These are phyloP conservation scores for Cardiocondyla obscurior DNA, from an alignment of 1,140 invertebrate species.

Conservation along the genomic window DNA sequence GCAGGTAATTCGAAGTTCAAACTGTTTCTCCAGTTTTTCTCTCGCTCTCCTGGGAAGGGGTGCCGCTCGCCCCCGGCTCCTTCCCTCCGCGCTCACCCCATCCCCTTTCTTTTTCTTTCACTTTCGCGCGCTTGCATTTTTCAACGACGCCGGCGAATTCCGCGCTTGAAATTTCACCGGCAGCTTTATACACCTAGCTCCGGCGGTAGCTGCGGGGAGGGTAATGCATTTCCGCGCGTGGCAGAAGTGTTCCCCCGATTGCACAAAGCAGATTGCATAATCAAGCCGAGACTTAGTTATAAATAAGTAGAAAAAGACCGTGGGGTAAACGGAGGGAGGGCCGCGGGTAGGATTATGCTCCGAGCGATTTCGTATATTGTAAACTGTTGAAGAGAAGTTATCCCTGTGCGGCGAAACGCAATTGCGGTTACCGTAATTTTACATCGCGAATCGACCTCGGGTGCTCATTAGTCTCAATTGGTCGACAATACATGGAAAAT, in stretches of 20 bases:
- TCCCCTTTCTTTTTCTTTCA: neutral
- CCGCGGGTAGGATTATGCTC: neutral
- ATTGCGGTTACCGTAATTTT: neutral
- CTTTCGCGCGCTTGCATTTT: conserved; percentile 45
- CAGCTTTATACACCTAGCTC: conserved; percentile 47
- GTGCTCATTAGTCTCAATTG: neutral
- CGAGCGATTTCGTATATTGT: conserved; percentile 22
- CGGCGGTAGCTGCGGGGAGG: conserved; percentile 17
- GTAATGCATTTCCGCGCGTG: conserved; percentile 44
- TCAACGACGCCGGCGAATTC: conserved; percentile 38
- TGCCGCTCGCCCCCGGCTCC: neutral
- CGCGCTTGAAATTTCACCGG: conserved; percentile 34
- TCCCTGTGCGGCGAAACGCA: neutral
- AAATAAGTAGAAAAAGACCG: conserved; percentile 44
- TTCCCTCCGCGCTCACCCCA: neutral
- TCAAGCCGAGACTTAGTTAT: conserved; percentile 47
- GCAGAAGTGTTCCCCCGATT: conserved; percentile 34
- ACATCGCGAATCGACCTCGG: neutral
- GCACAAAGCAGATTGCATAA: conserved; percentile 53
- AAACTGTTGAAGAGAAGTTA: conserved; percentile 5
- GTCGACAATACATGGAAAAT: neutral
- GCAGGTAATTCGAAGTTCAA: conserved; percentile 60
- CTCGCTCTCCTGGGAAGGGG: neutral
- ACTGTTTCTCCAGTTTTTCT: conserved; percentile 54
- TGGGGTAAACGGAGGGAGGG: neutral